Evolutionary conservation across 1,140 invertebrate genomes (phyloP).

Genomic region (Parapsyche elsis): DNA sequence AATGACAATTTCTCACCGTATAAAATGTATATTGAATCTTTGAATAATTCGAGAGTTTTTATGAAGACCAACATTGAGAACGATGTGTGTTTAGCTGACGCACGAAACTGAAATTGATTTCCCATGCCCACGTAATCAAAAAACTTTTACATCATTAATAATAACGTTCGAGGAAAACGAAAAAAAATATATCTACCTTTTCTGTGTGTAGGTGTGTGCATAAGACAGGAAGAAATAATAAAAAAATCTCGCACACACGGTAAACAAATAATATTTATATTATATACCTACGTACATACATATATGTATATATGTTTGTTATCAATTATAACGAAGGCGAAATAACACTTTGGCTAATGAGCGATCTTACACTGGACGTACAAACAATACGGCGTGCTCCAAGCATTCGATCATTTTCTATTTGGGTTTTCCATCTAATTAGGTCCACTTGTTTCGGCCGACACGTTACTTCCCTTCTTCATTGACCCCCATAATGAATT

Average conservation of each 20-base stretch:
- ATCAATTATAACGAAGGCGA: neutral
- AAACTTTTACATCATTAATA: conserved; percentile 15
- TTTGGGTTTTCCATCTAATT: conserved; percentile 20
- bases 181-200: no score
- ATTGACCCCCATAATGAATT: conserved; percentile 23
- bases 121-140: conserved; percentile 9
- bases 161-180: neutral
- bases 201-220: no score
- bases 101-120: conserved; percentile 8
- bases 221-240: no score
- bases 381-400: neutral
- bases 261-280: no score
- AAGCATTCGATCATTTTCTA: conserved; percentile 1
- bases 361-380: neutral
- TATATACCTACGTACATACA: no score
- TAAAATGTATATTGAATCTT: no score
- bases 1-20: no score
- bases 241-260: no score
- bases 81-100: neutral
- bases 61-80: neutral
- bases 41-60: neutral
- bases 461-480: conserved; percentile 4
- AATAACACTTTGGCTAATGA: conserved; percentile 3
- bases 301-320: neutral
- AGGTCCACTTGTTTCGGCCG: conserved; percentile 28